Evolutionary conservation across 1,140 invertebrate species (phyloP).

Genomic region (Drepana arcuata): DNA sequence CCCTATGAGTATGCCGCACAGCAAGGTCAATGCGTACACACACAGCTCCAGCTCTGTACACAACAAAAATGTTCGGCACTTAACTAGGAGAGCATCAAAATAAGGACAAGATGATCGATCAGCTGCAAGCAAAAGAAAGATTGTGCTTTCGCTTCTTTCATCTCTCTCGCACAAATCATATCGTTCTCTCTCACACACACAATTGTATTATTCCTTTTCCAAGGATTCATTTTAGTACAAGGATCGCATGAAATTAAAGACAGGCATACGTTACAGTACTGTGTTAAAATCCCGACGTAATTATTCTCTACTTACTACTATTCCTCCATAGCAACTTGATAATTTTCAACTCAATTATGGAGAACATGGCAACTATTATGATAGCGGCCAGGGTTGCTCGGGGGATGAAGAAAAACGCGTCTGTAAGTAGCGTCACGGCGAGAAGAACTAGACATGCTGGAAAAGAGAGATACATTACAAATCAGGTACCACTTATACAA

Average conservation of each 20-base stretch:
- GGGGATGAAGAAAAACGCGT: conserved; percentile 88
- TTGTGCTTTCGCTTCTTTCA: no score
- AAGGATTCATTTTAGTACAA: background rate
- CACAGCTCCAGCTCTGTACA: conserved; percentile 31
- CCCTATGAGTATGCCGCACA: conserved; percentile 26
- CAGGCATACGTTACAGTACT: background rate
- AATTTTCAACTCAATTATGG: conserved; percentile 86
- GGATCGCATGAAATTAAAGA: background rate
- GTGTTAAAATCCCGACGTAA: background rate
- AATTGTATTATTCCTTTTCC: background rate
- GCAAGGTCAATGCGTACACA: conserved; percentile 32
- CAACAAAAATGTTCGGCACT: background rate
- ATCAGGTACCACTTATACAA: background rate
- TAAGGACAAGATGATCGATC: background rate
- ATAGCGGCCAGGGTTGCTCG: conserved; percentile 83
- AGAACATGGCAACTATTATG: conserved; percentile 91
- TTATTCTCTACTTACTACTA: conserved; percentile 74
- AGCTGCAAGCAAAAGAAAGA: no score
- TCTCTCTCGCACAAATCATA: no score
- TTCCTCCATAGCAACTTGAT: conserved; percentile 83
- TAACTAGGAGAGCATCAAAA: background rate
- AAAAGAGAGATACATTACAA: conserved; percentile 18
- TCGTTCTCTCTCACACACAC: no score
- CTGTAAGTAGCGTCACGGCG: conserved; percentile 80
- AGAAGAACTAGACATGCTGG: conserved; percentile 75